Percentiles rank a stretch among this genome's conserved stretches.
These are phyloP conservation scores for Ophion obscuratus DNA, from an alignment of 2,888 invertebrate genomes.

Conservation along the genomic window DNA sequence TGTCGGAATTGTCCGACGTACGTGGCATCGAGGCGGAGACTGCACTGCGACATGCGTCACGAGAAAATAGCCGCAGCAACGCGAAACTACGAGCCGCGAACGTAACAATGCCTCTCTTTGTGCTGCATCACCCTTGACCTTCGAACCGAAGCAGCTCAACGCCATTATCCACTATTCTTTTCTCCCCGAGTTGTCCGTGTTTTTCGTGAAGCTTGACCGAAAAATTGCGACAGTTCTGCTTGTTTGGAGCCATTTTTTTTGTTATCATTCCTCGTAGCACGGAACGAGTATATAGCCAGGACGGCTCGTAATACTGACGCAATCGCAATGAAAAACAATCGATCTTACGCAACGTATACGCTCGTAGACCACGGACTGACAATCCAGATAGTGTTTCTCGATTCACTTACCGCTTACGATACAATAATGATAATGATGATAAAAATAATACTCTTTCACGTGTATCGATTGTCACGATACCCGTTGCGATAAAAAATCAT, in stretches of 20 bases:
- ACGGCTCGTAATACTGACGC: constrained; percentile 43
- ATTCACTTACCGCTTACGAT: background rate
- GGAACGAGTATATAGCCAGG: background rate
- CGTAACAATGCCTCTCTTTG: constrained; percentile 59
- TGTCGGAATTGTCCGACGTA: background rate
- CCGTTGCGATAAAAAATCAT: background rate
- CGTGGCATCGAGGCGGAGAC: constrained; percentile 14
- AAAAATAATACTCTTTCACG: background rate
- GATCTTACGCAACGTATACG: constrained; percentile 51
- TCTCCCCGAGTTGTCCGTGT: constrained; percentile 9
- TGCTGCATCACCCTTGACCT: constrained; percentile 64
- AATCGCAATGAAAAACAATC: constrained; percentile 57
- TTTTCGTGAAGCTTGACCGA: background rate
- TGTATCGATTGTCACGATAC: constrained; percentile 5
- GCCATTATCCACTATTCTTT: background rate
- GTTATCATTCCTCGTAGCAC: background rate
- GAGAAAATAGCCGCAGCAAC: constrained; percentile 42
- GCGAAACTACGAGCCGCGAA: constrained; percentile 23
- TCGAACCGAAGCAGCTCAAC: constrained; percentile 54
- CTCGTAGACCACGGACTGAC: constrained; percentile 22
- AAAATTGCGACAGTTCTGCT: background rate
- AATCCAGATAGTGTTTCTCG: constrained; percentile 15
- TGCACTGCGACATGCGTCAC: constrained; percentile 66
- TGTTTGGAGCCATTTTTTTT: constrained; percentile 11
- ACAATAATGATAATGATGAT: background rate